These are phyloP conservation scores for Riparia riparia DNA, from an alignment of 2,113 vertebrate species.

Conservation along the genomic window DNA sequence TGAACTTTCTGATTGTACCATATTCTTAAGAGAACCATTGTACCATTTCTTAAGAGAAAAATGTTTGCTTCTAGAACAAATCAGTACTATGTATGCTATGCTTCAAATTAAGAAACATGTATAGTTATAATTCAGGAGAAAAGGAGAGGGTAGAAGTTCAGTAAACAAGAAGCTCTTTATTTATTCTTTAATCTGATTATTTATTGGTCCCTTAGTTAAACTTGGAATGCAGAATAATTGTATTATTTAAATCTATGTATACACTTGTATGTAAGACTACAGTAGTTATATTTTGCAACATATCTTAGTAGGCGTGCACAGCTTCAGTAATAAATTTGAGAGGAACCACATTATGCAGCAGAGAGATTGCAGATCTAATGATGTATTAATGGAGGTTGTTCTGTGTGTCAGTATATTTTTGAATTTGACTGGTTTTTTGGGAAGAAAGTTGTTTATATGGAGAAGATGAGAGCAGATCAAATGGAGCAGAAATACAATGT, in stretches of 20 bases:
- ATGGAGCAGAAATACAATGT: not conserved
- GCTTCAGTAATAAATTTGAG: not conserved
- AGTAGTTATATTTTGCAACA: not conserved
- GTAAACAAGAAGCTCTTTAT: not conserved
- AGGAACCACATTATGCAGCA: not conserved
- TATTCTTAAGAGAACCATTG: not conserved
- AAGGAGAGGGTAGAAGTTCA: not conserved
- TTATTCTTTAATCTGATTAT: not conserved
- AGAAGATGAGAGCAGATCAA: not conserved
- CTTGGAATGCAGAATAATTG: not conserved
- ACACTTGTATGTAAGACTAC: not conserved
- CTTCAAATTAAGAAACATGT: not conserved
- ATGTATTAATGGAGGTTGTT: not conserved
- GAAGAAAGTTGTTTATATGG: not conserved
- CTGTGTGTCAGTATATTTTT: not conserved
- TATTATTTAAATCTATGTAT: not conserved
- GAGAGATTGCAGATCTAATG: not conserved
- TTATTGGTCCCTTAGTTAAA: not conserved
- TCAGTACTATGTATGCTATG: not conserved
- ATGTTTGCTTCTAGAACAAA: not conserved
- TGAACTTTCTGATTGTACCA: not conserved
- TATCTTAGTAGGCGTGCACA: not conserved
- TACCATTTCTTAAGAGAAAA: not conserved
- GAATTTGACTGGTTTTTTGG: not conserved
- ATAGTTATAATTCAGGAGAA: not conserved